Base-by-base conservation (phyloP, 2,797 vertebrate species). In the Lophotriccus pileatus region DNA sequence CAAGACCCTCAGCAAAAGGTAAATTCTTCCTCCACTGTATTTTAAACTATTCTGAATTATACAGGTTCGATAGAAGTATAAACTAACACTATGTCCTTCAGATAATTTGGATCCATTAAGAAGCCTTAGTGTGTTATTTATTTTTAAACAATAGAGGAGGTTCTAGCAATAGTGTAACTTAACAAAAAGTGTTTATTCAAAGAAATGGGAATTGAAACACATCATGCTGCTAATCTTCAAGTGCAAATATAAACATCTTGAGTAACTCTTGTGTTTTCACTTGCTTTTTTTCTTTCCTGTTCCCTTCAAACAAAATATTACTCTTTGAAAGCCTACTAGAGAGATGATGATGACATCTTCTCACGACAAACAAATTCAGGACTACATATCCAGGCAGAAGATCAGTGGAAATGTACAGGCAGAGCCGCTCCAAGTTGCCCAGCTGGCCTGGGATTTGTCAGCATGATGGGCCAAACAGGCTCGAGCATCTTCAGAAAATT, bases 291-390 rank as follows among this genome's bases (percentile, higher is more conserved):
- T 2, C 39, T 43, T 84, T 55, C 32, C 24, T 3, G 30, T 90
- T 64, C 34, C 30, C 47, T 93, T 80, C 73, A 89, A 84, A 95
- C 69, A 90, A 87, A 93, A 94, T 36, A n/a, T 22, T 69, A 25
- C 56, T 64, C 52, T 84, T 89, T 95, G 83, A 84, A 97, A 97
- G 95, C 36, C 69, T 92, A 17, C 73, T 76, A 72, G 76, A 87
- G 82, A 80, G 89, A 80, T 84, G 34, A 76, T 92, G 67, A 81
- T 56, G 89, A 74, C 90, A 80, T 30, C 68, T 86, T 72, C 30
- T 72, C 46, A 23, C 7, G 50, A 55, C 78, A 91, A 79, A 87
- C 56, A 90, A 89, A 84, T 60, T 44, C 87, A 90, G 67, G 93
- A 36, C 43, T 78, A 5, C 34, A 53, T n/a, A 90, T 90, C 55